Evolutionary conservation across 2,888 invertebrate genomes (phyloP), one percentile per base, ranked within the genome.

Genomic region (Myopa tessellatipennis): DNA sequence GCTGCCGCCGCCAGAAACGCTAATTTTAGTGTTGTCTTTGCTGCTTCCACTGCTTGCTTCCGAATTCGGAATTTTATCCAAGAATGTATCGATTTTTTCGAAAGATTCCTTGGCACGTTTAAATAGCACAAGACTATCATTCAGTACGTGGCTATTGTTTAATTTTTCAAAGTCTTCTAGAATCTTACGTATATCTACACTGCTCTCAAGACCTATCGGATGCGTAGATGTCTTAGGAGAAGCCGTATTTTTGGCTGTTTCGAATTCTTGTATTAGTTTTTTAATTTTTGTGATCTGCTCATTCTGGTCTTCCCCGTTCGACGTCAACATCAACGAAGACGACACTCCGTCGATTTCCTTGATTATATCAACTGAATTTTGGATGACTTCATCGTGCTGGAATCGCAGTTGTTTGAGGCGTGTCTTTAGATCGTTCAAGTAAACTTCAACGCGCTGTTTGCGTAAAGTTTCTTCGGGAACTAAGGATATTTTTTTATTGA

Each of bases 321-420:
- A 61, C 26, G 77, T 45, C 68, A 74, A 38, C 34, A 76, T 58
- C 26, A 84, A 45, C 18, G 78, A 77, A 6, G 81, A 82, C 8
- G 83, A 82, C 4, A 87, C 83, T n/a, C 86, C 83, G 3, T 81
- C 79, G 16, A 87, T 80, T 76, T 86, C 85, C 67, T 82, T 82
- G 2, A 86, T 81, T 0, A 87, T 79, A 12, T 82, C 83, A 4
- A 83, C 77, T 26, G 85, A 85, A 8, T 81, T 76, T 50, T 82
- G 79, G 10, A 85, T 83, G 8, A 84, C 79, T 18, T 82, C 82
- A 40, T 82, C 82, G 63, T 85, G 83, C 77, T 84, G 81, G 26
- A 74, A 60, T 7, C 84, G 78, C 5, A 83, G 76, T n/a, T 79
- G 76, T 26, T 81, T 80, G 0, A 87, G 79, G 0, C 86, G 85